Conservation (phyloP, 2,888 invertebrate genomes). For the Holacanthella duospinosa region DNA sequence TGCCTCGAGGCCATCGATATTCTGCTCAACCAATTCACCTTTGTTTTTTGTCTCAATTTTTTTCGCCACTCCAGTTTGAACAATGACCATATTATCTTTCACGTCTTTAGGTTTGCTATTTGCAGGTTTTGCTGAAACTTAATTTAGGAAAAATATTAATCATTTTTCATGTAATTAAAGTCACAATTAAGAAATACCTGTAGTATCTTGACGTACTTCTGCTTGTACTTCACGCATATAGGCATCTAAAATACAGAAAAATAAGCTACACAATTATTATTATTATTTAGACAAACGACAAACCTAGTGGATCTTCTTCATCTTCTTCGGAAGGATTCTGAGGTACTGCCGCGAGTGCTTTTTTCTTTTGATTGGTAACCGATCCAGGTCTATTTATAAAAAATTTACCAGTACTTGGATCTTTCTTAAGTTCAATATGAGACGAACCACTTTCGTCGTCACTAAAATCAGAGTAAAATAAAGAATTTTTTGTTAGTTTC, state of each 20-base stretch:
- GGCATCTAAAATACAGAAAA: slow-evolving; percentile 60
- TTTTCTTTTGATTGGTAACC: background rate
- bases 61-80: slow-evolving; percentile 69
- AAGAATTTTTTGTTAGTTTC: background rate
- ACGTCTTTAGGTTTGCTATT: background rate
- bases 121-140: background rate
- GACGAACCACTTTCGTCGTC: background rate
- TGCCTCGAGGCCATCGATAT: slow-evolving; percentile 84
- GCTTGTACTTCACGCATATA: slow-evolving; percentile 77
- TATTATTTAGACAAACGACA: background rate
- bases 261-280: background rate
- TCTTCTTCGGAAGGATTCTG: slow-evolving; percentile 37
- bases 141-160: background rate
- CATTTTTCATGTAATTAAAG: background rate
- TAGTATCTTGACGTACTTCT: slow-evolving; percentile 66
- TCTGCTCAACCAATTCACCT: slow-evolving; percentile 97
- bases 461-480: background rate
- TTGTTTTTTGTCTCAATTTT: slow-evolving; percentile 63
- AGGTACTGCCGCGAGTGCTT: background rate
- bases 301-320: slow-evolving; percentile 65
- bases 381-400: background rate
- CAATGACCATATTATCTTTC: slow-evolving; percentile 55
- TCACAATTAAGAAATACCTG: background rate
- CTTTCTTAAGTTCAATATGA: background rate
- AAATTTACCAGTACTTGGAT: background rate